Conservation (phyloP, 2,888 invertebrate genomes). For the Acrocyrtus sp. region DNA sequence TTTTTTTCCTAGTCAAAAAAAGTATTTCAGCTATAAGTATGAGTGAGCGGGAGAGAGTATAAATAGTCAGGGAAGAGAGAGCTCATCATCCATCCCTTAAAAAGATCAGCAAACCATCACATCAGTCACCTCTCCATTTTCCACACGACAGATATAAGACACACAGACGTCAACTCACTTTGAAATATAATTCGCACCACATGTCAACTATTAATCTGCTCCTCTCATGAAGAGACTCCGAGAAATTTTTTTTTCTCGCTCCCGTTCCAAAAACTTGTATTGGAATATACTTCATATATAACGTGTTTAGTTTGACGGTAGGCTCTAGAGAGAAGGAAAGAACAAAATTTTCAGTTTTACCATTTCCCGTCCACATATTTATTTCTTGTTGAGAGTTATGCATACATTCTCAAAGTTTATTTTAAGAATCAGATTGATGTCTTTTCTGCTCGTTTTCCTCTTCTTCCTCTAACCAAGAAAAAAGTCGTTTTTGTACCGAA, state of each 20-base stretch:
- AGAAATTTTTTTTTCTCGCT: too few species aligned
- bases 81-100: slow-evolving; percentile 54
- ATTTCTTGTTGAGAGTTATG: too few species aligned
- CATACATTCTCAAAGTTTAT: slow-evolving; percentile 61
- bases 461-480: too few species aligned
- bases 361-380: too few species aligned
- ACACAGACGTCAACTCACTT: slow-evolving; percentile 55
- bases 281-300: too few species aligned
- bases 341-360: too few species aligned
- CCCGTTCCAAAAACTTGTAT: too few species aligned
- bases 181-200: slow-evolving; percentile 64
- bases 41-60: slow-evolving; percentile 8
- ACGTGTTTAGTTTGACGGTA: too few species aligned
- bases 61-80: slow-evolving; percentile 9
- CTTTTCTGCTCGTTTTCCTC: slow-evolving; percentile 57
- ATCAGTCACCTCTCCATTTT: slow-evolving; percentile 55
- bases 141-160: slow-evolving; percentile 42
- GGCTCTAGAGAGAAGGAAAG: too few species aligned
- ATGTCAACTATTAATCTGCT: slow-evolving; percentile 63
- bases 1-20: too few species aligned
- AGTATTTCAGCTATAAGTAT: not conserved
- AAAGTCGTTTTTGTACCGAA: too few species aligned
- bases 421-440: slow-evolving; percentile 63
- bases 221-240: too few species aligned
- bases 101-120: slow-evolving; percentile 54